A percentile compares a stretch with the other conserved stretches of the same genome.
Evolutionary conservation across 2,113 vertebrate species (phyloP).

Genomic region (Sebastes fasciatus): DNA sequence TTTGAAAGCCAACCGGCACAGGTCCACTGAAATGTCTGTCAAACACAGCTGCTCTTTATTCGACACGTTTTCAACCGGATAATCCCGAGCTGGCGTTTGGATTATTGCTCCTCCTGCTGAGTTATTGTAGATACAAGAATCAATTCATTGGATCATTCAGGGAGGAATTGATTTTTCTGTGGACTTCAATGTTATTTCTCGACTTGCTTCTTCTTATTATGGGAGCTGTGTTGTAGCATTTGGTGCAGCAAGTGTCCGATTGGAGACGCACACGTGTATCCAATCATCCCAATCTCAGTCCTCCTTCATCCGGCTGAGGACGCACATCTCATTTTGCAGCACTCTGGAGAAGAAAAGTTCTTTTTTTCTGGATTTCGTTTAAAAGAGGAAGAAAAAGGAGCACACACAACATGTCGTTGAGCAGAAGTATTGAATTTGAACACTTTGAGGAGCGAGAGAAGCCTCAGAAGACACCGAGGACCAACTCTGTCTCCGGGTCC

Average conservation of each 20-base stretch:
- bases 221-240: neutral
- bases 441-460: slow-evolving; percentile 96
- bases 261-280: slow-evolving; percentile 44
- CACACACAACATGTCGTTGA: slow-evolving; percentile 82
- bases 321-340: neutral
- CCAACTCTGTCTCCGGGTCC: slow-evolving; percentile 79
- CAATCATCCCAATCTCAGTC: neutral
- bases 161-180: neutral
- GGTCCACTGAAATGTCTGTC: slow-evolving; percentile 48
- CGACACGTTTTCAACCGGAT: slow-evolving; percentile 22
- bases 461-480: slow-evolving; percentile 84
- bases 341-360: slow-evolving; percentile 40
- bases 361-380: neutral
- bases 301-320: neutral
- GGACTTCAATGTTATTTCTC: neutral
- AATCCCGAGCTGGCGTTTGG: slow-evolving; percentile 23
- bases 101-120: slow-evolving; percentile 13
- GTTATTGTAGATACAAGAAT: slow-evolving; percentile 3
- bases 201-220: neutral
- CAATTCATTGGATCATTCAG: slow-evolving; percentile 7
- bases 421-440: slow-evolving; percentile 93
- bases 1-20: neutral
- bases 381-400: neutral
- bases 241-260: neutral
- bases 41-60: slow-evolving; percentile 4